Evolutionary conservation across 2,797 vertebrate species (phyloP), one percentile per base, ranked within the genome.

Genomic region (Anas georgica): DNA sequence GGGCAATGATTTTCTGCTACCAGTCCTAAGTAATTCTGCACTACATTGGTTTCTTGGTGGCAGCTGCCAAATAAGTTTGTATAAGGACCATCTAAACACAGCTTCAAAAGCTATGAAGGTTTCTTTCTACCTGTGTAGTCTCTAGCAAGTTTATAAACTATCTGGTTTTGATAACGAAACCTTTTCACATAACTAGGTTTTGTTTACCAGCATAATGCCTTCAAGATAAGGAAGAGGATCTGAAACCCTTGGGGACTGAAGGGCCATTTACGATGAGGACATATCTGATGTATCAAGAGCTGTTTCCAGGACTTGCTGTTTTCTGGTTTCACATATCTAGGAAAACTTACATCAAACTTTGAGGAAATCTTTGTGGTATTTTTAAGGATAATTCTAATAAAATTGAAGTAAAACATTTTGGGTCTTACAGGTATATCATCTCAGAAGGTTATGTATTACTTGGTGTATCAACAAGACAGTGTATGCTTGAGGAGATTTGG

Each of bases 241-340:
- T 54, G 79, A 78, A 92, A 46, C 17, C 68, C 86, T 10, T 12
- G 43, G 33, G 45, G 46, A 41, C 10, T 12, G 0, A 68, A 83
- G 10, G 25, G 29, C 17, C 1, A 0, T 29, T 88, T 72, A 22
- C 21, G 17, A 16, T 54, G 9, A 77, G 6, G 20, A 55, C 69
- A 8, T 74, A 12, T 80, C 43, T 70, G n/a, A 72, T 86, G 12
- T 54, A 33, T 66, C 41, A 54, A 73, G 35, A 83, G 12, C 46
- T 90, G 2, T 86, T 95, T 90, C 18, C 63, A 78, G 45, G 15
- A 69, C 26, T 48, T 84, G 9, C 2, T 55, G 0, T 70, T 93
- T 67, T 62, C 56, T 69, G 3, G 1, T 79, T 70, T 81, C 73
- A 41, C 0, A 0, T 54, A 4, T 66, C 12, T 46, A 20, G 20